phyloP scores from a whole-genome alignment of 2,888 invertebrate species.

The Stramonita haemastoma region DNA sequence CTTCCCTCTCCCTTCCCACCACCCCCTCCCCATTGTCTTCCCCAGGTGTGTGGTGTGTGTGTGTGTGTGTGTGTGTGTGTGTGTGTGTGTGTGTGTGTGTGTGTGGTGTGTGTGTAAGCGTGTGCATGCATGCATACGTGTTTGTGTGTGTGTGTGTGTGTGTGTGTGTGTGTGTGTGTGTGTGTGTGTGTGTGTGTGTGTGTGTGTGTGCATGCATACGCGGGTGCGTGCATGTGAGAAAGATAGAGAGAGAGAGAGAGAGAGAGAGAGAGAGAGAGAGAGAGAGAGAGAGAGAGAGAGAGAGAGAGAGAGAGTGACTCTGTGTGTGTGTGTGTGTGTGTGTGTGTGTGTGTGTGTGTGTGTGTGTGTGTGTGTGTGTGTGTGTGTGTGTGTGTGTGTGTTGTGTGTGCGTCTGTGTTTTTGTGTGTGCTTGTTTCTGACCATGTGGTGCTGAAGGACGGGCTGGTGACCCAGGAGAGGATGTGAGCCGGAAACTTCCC shows the following conservation, averaged over 20 bases:
- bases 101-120: background rate
- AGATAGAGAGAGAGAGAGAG: too few species aligned
- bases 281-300: too few species aligned
- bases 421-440: background rate
- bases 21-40: background rate
- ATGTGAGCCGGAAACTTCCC: constrained; percentile 36
- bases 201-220: too few species aligned
- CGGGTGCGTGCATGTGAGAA: too few species aligned
- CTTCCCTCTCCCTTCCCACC: background rate
- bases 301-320: too few species aligned
- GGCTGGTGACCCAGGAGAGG: constrained; percentile 46
- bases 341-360: background rate
- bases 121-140: background rate
- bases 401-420: background rate
- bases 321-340: background rate
- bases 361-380: background rate
- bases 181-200: too few species aligned
- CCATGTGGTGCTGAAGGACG: constrained; percentile 47
- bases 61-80: background rate
- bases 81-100: background rate
- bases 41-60: background rate
- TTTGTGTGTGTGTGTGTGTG: too few species aligned
- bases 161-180: too few species aligned
- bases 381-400: background rate
- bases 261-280: too few species aligned